Evolutionary conservation across 2,113 vertebrate genomes (phyloP), one percentile per base, ranked within the genome.

Genomic region (Mesitornis unicolor): DNA sequence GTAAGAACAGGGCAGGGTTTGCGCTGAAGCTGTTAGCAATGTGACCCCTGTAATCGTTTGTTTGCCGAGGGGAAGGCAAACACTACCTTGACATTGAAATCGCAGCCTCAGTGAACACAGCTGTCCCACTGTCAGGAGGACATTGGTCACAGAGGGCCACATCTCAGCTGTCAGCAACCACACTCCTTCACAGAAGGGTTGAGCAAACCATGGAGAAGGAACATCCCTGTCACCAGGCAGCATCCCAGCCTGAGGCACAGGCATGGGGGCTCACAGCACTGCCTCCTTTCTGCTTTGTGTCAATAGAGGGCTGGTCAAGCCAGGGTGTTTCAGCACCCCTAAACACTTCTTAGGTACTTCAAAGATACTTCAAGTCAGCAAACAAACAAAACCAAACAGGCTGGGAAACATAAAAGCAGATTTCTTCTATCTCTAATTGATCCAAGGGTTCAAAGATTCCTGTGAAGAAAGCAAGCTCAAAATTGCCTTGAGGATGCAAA

Each of bases 321-420:
- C 3, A n/a, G 80, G 19, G 3, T 48, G 3, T 16, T 79, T 64
- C 84, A 73, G 65, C 86, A 89, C 83, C 90, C 21, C 90, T 67
- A 87, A 94, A 80, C 43, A 50, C 86, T 77, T 51, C 35, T n/a
- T 7, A 78, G 45, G 10, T 12, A 63, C 94, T 96, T 97, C 96
- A 97, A 95, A 97, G 90, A 7, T 51, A 77, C 36, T 95, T 95
- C 87, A 96, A 95, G 38, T 38, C 16, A 93, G 56, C 48, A 73
- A 91, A 22, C 79, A 88, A 93, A 54, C 77, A n/a, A 56, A 94
- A 65, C 3, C 71, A 95, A 96, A 93, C 88, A 59, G 54, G 35
- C 89, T 81, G 69, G 60, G 16, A 81, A 90, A 90, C 95, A 95
- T 95, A 63, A 97, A 96, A 96, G 95, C 83, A 22, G 35, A 12